Evolutionary conservation across 2,888 invertebrate genomes (phyloP).

Genomic region (Spatulosminthurus flaviceps): DNA sequence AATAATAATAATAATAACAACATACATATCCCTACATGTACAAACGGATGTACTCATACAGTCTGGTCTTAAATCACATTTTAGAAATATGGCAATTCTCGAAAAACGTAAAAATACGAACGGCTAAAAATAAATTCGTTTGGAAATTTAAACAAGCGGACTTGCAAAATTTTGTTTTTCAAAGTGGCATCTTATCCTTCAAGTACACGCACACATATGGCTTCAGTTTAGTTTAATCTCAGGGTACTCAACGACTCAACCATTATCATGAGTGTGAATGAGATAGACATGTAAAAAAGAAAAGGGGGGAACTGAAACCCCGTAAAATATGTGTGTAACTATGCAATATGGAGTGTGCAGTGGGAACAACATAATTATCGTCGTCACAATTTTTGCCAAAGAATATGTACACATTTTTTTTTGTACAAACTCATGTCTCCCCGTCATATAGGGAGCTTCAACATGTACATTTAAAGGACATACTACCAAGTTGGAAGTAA

Average conservation of each 20-base stretch:
- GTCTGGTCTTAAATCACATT: too few relatives aligned
- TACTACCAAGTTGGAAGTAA: not conserved
- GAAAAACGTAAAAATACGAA: not conserved
- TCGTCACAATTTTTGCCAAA: conserved; percentile 5
- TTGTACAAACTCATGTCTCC: not conserved
- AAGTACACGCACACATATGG: too few relatives aligned
- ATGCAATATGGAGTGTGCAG: conserved; percentile 3
- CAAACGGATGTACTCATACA: too few relatives aligned
- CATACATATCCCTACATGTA: not conserved
- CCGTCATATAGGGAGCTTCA: too few relatives aligned
- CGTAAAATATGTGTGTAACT: not conserved
- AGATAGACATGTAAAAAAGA: too few relatives aligned
- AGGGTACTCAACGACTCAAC: too few relatives aligned
- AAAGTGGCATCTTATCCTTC: not conserved
- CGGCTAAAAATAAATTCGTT: not conserved
- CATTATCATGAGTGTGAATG: too few relatives aligned
- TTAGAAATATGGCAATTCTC: too few relatives aligned
- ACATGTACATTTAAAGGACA: too few relatives aligned
- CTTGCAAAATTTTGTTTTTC: conserved; percentile 12
- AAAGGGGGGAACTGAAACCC: not conserved
- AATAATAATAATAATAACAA: too few relatives aligned
- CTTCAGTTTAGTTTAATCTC: too few relatives aligned
- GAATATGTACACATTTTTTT: not conserved
- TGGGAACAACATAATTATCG: not conserved
- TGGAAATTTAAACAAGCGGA: not conserved